phyloP scores from a whole-genome alignment of 1,140 invertebrate species.

The Gryon sp. region DNA sequence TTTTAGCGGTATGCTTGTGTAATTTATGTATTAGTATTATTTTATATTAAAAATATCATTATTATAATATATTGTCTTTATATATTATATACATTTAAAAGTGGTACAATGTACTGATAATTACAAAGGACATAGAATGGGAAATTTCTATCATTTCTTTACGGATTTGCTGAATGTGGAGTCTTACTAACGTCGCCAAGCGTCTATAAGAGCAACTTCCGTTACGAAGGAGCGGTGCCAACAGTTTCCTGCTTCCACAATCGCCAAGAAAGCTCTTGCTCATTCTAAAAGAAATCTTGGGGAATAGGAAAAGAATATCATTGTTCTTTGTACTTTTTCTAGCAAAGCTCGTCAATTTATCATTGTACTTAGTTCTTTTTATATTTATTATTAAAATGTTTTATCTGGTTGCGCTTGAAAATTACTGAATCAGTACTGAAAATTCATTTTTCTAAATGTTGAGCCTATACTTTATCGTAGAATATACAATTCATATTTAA shows the following conservation, averaged over 20 bases:
- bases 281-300: slow-evolving; percentile 56
- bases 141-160: slow-evolving; percentile 39
- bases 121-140: not conserved
- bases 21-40: no score
- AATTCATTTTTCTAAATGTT: no score
- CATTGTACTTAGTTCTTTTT: slow-evolving; percentile 38
- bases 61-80: no score
- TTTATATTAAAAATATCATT: no score
- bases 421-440: no score
- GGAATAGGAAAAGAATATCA: slow-evolving; percentile 42
- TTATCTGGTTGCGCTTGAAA: no score
- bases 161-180: slow-evolving; percentile 33
- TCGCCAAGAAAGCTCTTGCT: slow-evolving; percentile 59
- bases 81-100: no score
- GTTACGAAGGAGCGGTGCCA: slow-evolving; percentile 48
- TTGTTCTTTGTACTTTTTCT: slow-evolving; percentile 43
- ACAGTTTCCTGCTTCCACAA: slow-evolving; percentile 51
- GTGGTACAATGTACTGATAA: no score
- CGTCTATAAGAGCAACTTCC: slow-evolving; percentile 58
- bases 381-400: slow-evolving; percentile 16
- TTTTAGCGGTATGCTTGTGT: no score
- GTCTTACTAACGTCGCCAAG: slow-evolving; percentile 50
- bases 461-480: no score
- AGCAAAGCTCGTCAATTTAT: slow-evolving; percentile 36
- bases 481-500: no score